Conservation (phyloP, 1,140 invertebrate genomes). For the Streblospio benedicti region DNA sequence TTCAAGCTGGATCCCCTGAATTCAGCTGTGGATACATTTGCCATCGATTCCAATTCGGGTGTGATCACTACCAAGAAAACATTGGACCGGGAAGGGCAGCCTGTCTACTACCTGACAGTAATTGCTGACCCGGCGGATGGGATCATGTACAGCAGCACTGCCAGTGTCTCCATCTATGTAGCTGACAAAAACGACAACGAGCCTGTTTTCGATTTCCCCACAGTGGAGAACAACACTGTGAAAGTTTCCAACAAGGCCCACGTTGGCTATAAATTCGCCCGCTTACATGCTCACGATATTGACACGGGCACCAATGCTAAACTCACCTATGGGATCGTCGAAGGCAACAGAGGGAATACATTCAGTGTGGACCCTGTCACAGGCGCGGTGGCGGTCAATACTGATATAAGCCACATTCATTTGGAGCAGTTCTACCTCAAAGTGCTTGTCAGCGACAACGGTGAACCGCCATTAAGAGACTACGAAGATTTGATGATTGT, state of each 20-base stretch:
- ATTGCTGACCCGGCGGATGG: background rate
- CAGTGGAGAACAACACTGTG: conserved; percentile 11
- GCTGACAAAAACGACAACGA: conserved; percentile 19
- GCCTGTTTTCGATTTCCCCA: conserved; percentile 15
- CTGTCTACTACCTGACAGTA: conserved; percentile 2
- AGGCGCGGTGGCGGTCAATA: conserved; percentile 8
- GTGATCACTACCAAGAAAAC: conserved; percentile 1
- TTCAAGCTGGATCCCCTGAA: background rate
- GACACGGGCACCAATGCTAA: conserved; percentile 13
- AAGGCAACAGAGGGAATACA: conserved; percentile 3
- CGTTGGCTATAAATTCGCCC: conserved; percentile 1
- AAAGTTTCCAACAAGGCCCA: conserved; percentile 8
- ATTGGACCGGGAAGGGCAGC: conserved; percentile 6
- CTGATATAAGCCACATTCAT: background rate
- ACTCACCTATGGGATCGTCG: conserved; percentile 2
- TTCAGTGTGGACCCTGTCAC: conserved; percentile 6
- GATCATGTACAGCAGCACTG: background rate
- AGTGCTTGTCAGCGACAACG: conserved; percentile 9
- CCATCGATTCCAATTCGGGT: conserved; percentile 6
- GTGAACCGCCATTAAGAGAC: conserved; percentile 1
- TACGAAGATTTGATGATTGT: conserved; percentile 1
- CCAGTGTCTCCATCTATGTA: conserved; percentile 11
- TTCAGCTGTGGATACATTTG: background rate
- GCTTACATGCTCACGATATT: conserved; percentile 9
- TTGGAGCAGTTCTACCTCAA: background rate